Conservation (phyloP, 2,113 vertebrate species). For the Aegithalos caudatus region DNA sequence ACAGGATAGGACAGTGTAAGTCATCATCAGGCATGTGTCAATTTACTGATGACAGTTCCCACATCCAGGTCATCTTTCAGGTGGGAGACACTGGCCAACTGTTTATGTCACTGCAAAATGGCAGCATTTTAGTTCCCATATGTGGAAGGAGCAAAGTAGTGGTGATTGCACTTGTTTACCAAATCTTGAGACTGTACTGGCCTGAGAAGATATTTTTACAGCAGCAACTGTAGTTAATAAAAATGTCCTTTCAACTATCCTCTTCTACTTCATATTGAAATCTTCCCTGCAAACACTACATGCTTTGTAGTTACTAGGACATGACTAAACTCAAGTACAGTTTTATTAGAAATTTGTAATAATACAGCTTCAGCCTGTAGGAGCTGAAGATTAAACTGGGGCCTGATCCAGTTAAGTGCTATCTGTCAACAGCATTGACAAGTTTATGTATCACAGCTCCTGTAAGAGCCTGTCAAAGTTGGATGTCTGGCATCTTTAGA, state of each 20-base stretch:
- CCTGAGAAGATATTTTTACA: not conserved
- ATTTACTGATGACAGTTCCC: not conserved
- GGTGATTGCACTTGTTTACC: not conserved
- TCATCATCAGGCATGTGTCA: not conserved
- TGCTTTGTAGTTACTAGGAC: not conserved
- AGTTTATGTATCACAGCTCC: not conserved
- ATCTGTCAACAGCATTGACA: not conserved
- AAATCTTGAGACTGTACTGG: not conserved
- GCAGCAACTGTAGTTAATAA: not conserved
- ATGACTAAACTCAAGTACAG: not conserved
- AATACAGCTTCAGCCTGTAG: not conserved
- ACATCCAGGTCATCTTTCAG: not conserved
- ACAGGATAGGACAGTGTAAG: not conserved
- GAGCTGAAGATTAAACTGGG: not conserved
- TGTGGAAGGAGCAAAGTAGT: not conserved
- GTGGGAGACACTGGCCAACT: not conserved
- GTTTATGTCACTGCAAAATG: not conserved
- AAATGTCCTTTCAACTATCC: not conserved
- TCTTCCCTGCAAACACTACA: not conserved
- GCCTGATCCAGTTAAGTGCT: not conserved
- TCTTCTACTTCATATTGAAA: not conserved
- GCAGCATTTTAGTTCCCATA: not conserved
- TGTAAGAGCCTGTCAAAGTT: not conserved
- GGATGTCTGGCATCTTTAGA: not conserved
- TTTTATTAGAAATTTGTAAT: not conserved